Evolutionary conservation across 2,113 vertebrate species (phyloP), one percentile per base, ranked within the genome.

Genomic region (Sorex araneus): DNA sequence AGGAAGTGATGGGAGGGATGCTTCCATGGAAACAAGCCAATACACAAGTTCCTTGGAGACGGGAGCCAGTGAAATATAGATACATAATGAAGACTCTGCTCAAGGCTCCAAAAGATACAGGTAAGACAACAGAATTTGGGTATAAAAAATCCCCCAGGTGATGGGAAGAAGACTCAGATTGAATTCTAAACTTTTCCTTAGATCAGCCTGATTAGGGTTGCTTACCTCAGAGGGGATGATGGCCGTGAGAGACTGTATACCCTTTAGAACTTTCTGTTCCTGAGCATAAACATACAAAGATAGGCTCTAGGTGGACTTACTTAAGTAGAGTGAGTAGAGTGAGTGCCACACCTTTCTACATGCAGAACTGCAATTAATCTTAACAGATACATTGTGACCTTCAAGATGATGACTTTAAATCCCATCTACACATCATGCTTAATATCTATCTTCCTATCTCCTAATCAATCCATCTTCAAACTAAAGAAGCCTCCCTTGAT

Each of bases 211-310:
- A 25, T 50, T 36, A 71, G 36, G 45, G 13, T 8, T 83, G 1
- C 45, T 74, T 76, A 92, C 10, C 85, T 80, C 83, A 63, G 47
- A 79, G 67, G 92, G 27, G 15, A 54, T 84, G n/a, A 86, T 27
- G 93, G 36, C 23, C 82, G 71, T 23, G 73, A 50, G 78, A 70
- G 11, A 47, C 45, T 27, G 12, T 57, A 18, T 85, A 32, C 67
- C 19, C 69, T 90, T 54, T 93, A 90, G 66, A 71, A 87, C 92
- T 74, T 90, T 74, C 60, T 70, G 6, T 71, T 79, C n/a, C 66
- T 73, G 69, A 30, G 66, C 83, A 30, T 66, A 32, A 47, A 36
- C 11, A 84, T 69, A 71, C 8, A 47, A 25, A 15, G 15, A 12
- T 64, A 21, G 27, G n/a, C 19, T 36, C 30, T 82, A 66, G 3